Conservation (phyloP, 2,797 vertebrate genomes). For the Sebastes matsubarae region DNA sequence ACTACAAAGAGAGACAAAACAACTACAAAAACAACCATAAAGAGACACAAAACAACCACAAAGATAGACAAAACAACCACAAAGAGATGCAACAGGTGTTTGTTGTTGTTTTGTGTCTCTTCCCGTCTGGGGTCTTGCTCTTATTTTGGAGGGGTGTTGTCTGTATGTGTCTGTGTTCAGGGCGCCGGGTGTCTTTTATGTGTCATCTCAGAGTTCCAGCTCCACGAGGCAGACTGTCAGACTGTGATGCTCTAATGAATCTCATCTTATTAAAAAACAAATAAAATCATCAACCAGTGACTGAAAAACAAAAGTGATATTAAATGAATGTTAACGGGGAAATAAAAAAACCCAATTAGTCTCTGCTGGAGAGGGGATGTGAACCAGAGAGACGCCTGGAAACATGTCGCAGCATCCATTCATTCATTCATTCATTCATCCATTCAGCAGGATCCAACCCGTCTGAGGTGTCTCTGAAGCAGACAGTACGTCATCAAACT, state of each 20-base stretch:
- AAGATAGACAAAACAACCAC: background rate
- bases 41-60: background rate
- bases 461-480: background rate
- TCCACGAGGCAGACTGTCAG: background rate
- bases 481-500: background rate
- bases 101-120: background rate
- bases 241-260: background rate
- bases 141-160: background rate
- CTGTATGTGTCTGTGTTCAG: no score
- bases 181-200: no score
- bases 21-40: background rate
- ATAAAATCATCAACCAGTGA: background rate
- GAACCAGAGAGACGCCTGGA: background rate
- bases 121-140: background rate
- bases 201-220: background rate
- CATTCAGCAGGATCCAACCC: background rate
- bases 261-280: background rate
- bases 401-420: background rate
- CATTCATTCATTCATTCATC: background rate
- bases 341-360: slow-evolving; percentile 16
- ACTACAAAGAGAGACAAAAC: background rate
- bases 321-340: background rate
- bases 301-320: slow-evolving; percentile 12
- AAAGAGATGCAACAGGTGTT: background rate
- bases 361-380: background rate